These are phyloP conservation scores for Prionace glauca DNA, from an alignment of 2,797 vertebrate species.

Conservation along the genomic window DNA sequence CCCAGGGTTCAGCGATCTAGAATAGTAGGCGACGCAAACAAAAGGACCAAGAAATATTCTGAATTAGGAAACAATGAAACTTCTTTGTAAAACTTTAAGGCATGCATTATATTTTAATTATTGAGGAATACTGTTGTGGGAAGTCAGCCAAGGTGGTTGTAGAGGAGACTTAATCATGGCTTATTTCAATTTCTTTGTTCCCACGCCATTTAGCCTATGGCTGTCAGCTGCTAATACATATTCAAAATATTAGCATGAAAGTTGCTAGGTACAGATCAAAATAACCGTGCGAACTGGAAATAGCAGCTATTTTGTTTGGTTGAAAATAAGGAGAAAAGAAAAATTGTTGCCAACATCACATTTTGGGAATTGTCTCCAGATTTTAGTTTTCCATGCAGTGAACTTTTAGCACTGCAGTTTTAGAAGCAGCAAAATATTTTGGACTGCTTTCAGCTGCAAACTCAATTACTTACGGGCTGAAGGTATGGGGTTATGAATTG, in stretches of 20 bases:
- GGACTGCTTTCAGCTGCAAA: neutral
- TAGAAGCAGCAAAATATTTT: neutral
- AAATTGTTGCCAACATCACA: neutral
- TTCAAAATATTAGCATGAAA: neutral
- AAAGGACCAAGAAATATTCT: neutral
- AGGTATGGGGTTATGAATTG: neutral
- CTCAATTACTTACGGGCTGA: neutral
- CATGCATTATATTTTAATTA: neutral
- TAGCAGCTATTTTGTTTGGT: neutral
- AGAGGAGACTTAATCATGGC: neutral
- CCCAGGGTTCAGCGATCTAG: neutral
- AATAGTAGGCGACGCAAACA: neutral
- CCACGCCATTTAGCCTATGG: neutral
- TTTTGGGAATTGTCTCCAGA: slow-evolving; percentile 15
- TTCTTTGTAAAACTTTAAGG: neutral
- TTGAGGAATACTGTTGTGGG: neutral
- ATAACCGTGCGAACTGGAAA: slow-evolving; percentile 10
- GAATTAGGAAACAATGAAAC: neutral
- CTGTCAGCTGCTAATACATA: neutral
- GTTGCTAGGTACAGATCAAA: neutral
- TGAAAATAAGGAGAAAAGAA: neutral
- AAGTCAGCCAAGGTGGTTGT: neutral
- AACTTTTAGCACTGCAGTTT: neutral
- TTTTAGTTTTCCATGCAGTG: neutral
- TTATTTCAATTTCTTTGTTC: neutral